Conservation (phyloP, 1,140 invertebrate species). For the Pachypeltis micranthus region DNA sequence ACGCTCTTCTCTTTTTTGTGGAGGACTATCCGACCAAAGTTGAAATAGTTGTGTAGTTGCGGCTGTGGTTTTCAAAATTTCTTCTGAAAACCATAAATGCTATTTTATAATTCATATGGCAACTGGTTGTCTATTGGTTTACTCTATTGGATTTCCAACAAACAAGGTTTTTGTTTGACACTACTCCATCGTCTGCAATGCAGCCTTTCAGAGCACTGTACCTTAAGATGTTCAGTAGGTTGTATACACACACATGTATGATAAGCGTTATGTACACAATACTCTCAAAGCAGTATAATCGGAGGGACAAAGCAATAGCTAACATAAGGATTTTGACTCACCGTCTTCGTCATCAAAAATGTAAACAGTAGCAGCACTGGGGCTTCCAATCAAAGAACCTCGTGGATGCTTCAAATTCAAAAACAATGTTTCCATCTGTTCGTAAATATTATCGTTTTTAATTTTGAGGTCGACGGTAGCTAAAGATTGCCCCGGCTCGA, state of each 20-base stretch:
- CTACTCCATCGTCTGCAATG: too few species aligned
- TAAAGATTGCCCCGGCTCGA: background rate
- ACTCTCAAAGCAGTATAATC: too few species aligned
- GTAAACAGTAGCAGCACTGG: background rate
- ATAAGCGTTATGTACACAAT: too few species aligned
- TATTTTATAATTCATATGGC: too few species aligned
- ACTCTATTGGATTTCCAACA: too few species aligned
- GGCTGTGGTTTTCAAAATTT: background rate
- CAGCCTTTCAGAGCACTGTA: too few species aligned
- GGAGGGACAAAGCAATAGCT: too few species aligned
- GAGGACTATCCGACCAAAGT: background rate
- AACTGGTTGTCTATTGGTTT: too few species aligned
- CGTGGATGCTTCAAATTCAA: background rate
- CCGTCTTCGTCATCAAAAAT: constrained; percentile 13
- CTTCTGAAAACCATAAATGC: too few species aligned
- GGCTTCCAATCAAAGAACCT: background rate
- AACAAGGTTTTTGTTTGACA: too few species aligned
- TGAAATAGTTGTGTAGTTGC: background rate
- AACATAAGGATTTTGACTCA: background rate
- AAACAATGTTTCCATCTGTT: background rate
- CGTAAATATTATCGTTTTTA: constrained; percentile 4
- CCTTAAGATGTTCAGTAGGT: too few species aligned
- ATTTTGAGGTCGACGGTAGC: constrained; percentile 1
- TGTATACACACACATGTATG: too few species aligned
- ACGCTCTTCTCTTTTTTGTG: background rate